Evolutionary conservation across 2,888 invertebrate genomes (phyloP).

Genomic region (Hedya salicella): DNA sequence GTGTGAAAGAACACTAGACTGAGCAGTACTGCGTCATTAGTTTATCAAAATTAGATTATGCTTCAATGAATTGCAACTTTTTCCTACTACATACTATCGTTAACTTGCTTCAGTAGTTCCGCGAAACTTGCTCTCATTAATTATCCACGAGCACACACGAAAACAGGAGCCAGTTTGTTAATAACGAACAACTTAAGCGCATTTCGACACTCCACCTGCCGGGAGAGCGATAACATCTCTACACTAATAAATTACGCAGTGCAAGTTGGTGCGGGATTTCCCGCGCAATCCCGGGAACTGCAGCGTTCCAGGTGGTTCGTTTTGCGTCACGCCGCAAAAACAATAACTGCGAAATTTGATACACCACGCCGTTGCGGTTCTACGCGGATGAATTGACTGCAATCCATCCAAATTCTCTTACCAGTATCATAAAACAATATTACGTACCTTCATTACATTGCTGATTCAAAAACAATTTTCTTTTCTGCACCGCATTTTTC

Average conservation of each 20-base stretch:
- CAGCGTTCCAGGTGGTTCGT: constrained; percentile 16
- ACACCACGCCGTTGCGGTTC: constrained; percentile 22
- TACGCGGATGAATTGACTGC: constrained; percentile 1
- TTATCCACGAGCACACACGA: constrained; percentile 57
- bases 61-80: constrained; percentile 23
- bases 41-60: constrained; percentile 8
- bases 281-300: constrained; percentile 15
- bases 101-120: constrained; percentile 54
- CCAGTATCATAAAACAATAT: background rate
- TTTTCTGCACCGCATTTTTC: constrained; percentile 13
- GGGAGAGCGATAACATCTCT: constrained; percentile 36
- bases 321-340: constrained; percentile 12
- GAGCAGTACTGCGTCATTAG: too few relatives aligned
- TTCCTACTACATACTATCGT: constrained; percentile 20
- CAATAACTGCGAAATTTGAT: constrained; percentile 26
- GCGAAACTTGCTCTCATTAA: constrained; percentile 60
- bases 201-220: constrained; percentile 45
- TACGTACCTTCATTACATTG: background rate
- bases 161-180: constrained; percentile 62
- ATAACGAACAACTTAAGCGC: constrained; percentile 52
- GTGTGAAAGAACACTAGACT: too few relatives aligned
- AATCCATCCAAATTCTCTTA: background rate
- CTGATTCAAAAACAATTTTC: constrained; percentile 1
- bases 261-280: constrained; percentile 16
- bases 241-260: constrained; percentile 35